phyloP scores from a whole-genome alignment of 1,140 invertebrate species.

The Aleiodes sp. region DNA sequence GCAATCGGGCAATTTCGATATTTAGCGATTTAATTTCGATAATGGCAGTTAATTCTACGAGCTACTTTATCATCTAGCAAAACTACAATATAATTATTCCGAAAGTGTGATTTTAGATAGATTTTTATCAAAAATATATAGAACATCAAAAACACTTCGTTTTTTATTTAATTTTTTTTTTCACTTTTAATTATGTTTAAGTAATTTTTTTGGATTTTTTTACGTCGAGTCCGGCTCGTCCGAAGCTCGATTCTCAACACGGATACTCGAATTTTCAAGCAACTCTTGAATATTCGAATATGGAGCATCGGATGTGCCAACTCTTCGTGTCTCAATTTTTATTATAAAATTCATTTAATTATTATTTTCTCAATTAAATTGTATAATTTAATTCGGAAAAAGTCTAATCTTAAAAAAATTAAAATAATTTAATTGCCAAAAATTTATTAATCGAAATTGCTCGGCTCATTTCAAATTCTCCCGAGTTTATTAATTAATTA shows the following conservation, averaged over 20 bases:
- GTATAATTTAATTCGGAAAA: background rate
- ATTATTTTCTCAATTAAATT: constrained; percentile 1
- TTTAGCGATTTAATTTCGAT: background rate
- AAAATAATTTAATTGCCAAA: too few species aligned
- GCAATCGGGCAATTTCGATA: constrained; percentile 14
- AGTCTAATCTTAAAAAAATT: too few species aligned
- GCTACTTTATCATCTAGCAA: background rate
- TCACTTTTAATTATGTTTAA: too few species aligned
- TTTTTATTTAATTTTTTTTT: constrained; percentile 20
- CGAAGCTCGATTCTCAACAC: constrained; percentile 60
- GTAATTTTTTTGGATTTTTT: constrained; percentile 38
- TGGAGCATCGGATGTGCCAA: constrained; percentile 50
- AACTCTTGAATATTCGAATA: constrained; percentile 64
- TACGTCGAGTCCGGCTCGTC: constrained; percentile 42
- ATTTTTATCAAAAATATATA: constrained; percentile 63
- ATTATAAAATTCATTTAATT: constrained; percentile 5
- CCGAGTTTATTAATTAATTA: too few species aligned
- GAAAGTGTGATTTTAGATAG: constrained; percentile 32
- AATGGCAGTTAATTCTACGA: constrained; percentile 8
- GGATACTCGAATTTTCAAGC: constrained; percentile 64
- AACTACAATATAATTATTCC: background rate
- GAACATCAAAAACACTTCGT: background rate
- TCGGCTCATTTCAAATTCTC: too few species aligned
- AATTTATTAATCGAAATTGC: too few species aligned
- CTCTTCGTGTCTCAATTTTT: constrained; percentile 24